phyloP scores from a whole-genome alignment of 2,888 invertebrate genomes.

The Hecatera dysodea region DNA sequence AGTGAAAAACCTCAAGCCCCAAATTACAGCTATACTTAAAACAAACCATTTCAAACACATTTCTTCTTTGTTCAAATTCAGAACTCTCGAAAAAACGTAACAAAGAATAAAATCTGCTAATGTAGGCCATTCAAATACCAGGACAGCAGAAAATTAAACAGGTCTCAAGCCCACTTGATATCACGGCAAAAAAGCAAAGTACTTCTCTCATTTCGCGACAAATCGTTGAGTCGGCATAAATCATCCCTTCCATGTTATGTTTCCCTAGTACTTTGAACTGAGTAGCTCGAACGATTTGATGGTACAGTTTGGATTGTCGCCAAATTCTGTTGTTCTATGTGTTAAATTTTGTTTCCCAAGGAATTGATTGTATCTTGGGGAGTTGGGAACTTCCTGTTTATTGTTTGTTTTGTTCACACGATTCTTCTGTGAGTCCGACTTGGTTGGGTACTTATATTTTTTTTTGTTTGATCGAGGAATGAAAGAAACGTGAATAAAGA shows the following conservation, averaged over 20 bases:
- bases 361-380: slow-evolving; percentile 58
- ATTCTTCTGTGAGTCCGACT: slow-evolving; percentile 23
- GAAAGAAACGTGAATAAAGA: slow-evolving; percentile 5
- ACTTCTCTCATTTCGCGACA: slow-evolving; percentile 50
- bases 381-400: slow-evolving; percentile 59
- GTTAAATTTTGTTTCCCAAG: slow-evolving; percentile 59
- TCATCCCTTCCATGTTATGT: slow-evolving; percentile 49
- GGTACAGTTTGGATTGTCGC: slow-evolving; percentile 62
- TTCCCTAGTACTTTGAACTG: slow-evolving; percentile 39
- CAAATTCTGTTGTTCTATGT: slow-evolving; percentile 61
- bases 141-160: slow-evolving; percentile 58
- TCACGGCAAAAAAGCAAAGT: slow-evolving; percentile 57
- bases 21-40: not conserved
- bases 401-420: slow-evolving; percentile 57
- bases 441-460: slow-evolving; percentile 19
- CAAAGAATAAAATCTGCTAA: slow-evolving; percentile 50
- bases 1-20: not conserved
- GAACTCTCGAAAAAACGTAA: slow-evolving; percentile 31
- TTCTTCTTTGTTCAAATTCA: slow-evolving; percentile 14
- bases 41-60: not conserved
- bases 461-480: slow-evolving; percentile 33
- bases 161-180: slow-evolving; percentile 47
- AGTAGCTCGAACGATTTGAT: slow-evolving; percentile 56
- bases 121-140: slow-evolving; percentile 50
- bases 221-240: slow-evolving; percentile 62